Evolutionary conservation across 2,888 invertebrate species (phyloP), one percentile per base, ranked within the genome.

Genomic region (Cotesia congregata): DNA sequence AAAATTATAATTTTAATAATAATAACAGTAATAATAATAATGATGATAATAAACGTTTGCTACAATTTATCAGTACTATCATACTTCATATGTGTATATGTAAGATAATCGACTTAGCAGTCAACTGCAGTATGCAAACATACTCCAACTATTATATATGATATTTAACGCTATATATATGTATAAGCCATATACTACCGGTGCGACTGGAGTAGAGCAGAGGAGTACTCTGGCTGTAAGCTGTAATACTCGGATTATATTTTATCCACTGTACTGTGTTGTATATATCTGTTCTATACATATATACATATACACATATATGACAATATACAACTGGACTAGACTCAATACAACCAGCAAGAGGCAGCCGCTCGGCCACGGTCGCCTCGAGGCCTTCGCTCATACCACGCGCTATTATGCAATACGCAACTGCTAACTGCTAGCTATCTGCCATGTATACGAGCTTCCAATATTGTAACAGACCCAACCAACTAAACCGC

Each of bases 381-480:
- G 84, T 82, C 85, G 80, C 80, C 80, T 64, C 80, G 82, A 80
- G 83, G 82, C 84, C 85, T 83, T 85, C 83, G 81, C 72, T 70
- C 79, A 77, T 77, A 69, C 74, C 76, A 77, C 78, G 67, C 77
- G 50, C 50, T 30, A 15, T 74, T 74, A 74, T 64, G 77, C 67
- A 71, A 74, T 70, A 70, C 62, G 7, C 50, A 15, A 74, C 68
- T 67, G 68, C 30, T 30, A 30, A 30, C 30, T 30, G 68, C 74
- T 60, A 71, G 60, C 71, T 38, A 75, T 50, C 39, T 65, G 59
- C 60, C 4, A 50, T 17, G n/a, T 50, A 65, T 41, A 67, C 59
- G 50, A 67, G 67, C 59, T 67, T 50, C 65, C 50, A 67, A 67
- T 73, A 73, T 67, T 67, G 73, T 41, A 59, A 9, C 17, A 62